Percentiles rank a stretch among this genome's conserved stretches.
These are phyloP conservation scores for Noctua janthina DNA, from an alignment of 2,888 invertebrate species.

Conservation along the genomic window DNA sequence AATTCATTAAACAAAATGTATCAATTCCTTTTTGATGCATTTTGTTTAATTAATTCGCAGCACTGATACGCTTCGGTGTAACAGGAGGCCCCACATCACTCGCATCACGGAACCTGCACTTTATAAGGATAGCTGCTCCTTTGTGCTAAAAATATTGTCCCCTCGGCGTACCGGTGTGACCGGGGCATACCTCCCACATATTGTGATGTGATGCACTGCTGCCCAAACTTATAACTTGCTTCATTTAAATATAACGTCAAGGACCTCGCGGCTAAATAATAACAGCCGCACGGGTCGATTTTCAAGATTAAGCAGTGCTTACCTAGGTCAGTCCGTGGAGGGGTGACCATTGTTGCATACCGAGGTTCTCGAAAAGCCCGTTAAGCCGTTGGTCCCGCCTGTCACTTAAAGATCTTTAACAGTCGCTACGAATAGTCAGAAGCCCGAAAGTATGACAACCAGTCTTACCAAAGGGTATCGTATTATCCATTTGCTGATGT, in stretches of 20 bases:
- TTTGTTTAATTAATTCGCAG: too few species aligned
- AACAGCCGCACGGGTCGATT: not conserved
- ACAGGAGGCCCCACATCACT: constrained; percentile 44
- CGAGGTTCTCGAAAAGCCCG: not conserved
- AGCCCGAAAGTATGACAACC: not conserved
- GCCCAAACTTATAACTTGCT: not conserved
- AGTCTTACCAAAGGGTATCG: not conserved
- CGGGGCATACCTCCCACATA: not conserved
- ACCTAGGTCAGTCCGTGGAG: not conserved
- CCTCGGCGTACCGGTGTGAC: not conserved
- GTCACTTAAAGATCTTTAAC: not conserved
- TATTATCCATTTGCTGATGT: not conserved
- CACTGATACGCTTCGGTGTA: constrained; percentile 52
- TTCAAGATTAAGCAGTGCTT: not conserved
- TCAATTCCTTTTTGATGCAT: not conserved
- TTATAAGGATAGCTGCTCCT: constrained; percentile 61
- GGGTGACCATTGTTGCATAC: not conserved
- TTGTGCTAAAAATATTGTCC: constrained; percentile 60
- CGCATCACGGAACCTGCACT: constrained; percentile 61
- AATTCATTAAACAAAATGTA: not conserved
- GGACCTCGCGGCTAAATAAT: not conserved
- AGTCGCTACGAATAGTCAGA: not conserved
- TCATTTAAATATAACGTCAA: not conserved
- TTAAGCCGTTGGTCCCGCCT: not conserved
- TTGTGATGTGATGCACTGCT: constrained; percentile 9